These are phyloP conservation scores for Tetragonula clypearis DNA, from an alignment of 1,140 invertebrate species.

Conservation along the genomic window DNA sequence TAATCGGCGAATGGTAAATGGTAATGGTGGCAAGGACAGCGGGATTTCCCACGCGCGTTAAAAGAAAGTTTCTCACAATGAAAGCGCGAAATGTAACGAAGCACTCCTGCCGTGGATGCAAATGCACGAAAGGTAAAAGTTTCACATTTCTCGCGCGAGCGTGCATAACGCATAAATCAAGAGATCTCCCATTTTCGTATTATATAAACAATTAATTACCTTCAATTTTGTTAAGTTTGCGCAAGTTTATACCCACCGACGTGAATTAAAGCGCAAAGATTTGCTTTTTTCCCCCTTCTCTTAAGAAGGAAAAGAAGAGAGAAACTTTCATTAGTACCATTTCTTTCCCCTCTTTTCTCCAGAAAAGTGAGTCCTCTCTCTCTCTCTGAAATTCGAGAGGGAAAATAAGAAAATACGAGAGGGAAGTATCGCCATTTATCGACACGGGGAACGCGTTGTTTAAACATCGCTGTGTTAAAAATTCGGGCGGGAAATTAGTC, in stretches of 20 bases:
- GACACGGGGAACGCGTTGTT: neutral
- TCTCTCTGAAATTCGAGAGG: no score
- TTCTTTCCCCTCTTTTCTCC: no score
- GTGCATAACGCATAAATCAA: neutral
- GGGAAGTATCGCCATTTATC: neutral
- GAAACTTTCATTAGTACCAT: neutral
- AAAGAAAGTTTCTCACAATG: no score
- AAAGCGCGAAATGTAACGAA: no score
- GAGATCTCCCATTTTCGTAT: neutral
- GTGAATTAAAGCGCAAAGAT: no score
- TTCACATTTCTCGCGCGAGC: neutral
- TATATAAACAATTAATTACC: neutral
- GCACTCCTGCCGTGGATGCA: no score
- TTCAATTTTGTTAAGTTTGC: no score
- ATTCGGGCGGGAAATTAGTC: conserved; percentile 2
- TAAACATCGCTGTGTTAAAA: neutral
- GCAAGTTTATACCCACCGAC: no score
- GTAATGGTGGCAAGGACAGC: neutral
- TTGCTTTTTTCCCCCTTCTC: neutral
- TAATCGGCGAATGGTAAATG: neutral
- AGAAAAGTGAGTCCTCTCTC: no score
- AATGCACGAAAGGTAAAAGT: neutral
- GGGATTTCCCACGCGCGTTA: neutral
- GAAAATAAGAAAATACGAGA: neutral
- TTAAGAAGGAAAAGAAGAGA: neutral